A percentile compares a stretch with the other conserved stretches of the same genome.
phyloP scores from a whole-genome alignment of 2,113 vertebrate species.

The Antechinus stuartii region DNA sequence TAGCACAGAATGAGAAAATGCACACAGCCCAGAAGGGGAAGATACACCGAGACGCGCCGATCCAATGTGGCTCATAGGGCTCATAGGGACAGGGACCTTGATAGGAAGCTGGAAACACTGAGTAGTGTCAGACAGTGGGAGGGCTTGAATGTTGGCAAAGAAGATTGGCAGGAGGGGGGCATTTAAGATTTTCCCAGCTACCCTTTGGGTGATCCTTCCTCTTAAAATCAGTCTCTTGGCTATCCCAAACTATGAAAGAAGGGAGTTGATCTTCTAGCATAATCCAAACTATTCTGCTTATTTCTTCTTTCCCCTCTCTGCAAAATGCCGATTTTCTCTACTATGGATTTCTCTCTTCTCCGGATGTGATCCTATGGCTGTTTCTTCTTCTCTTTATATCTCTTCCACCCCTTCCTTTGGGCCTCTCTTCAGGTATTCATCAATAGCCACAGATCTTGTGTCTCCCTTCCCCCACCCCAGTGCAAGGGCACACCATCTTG shows the following conservation, averaged over 20 bases:
- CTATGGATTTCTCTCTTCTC: not conserved
- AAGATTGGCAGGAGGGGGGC: not conserved
- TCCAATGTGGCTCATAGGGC: not conserved
- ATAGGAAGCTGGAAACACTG: not conserved
- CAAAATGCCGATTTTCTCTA: not conserved
- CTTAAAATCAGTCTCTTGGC: not conserved
- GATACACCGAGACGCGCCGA: accelerated
- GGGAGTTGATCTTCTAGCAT: not conserved
- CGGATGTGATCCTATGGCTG: not conserved
- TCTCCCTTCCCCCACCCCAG: not conserved
- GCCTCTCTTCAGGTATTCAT: not conserved
- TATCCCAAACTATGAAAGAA: not conserved
- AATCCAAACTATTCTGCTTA: not conserved
- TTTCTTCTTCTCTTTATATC: not conserved
- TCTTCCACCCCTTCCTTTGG: not conserved
- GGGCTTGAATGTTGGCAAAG: not conserved
- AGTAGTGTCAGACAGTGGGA: not conserved
- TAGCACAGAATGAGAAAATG: not conserved
- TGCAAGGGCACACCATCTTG: not conserved
- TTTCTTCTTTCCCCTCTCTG: not conserved
- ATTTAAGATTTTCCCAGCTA: not conserved
- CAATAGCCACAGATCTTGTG: not conserved
- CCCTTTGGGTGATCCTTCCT: not conserved
- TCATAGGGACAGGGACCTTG: not conserved
- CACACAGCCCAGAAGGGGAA: not conserved